Base-by-base conservation (phyloP, 2,888 invertebrate genomes). In the Caenorhabditis becei region DNA sequence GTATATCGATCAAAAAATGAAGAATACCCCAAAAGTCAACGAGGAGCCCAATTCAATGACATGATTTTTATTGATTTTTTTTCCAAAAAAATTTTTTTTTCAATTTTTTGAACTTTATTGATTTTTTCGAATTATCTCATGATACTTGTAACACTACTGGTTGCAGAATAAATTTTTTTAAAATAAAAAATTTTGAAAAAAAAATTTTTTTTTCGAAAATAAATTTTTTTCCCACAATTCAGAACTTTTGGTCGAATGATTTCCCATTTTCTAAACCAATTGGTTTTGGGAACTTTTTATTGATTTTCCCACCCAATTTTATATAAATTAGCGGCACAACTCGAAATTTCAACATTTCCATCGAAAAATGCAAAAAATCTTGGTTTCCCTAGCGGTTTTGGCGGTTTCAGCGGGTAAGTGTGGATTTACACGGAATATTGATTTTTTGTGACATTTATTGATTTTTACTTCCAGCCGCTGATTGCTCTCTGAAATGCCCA, bases 1-100 rank as follows among this genome's bases (percentile, higher is more conserved):
- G 75, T 80, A 75, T 32, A 70, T 80, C 41, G 80, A 80, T 26
- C 69, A 70, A 51, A 80, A 80, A 61, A 80, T 80, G 72, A 80
- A 80, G 24, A 74, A 74, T 41, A 80, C 75, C 16, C 80, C 80
- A 20, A 65, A 51, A 1, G 66, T 56, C 14, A 18, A 41, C 58
- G 32, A 47, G 8, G 80, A 80, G 47, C 74, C 80, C 2, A 75
- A 80, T 35, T 80, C 80, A 32, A 58, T 72, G 69, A 74, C 79
- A 56, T 79, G 49, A 66, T 56, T n/a, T 32, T 11, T 26, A 37
- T 32, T 44, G 44, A 56, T 72, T 53, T 58, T 23, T 54, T 37
- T 18, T n/a, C 53, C 16, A 37, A 35, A 28, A 65, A 58, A 32
- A 18, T 41, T 54, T 37, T 20, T 18, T 54, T 28, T 28, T 18